A percentile compares a stretch with the other conserved stretches of the same genome.
Conservation (phyloP, 2,888 invertebrate species). For the Tachina grossa region DNA sequence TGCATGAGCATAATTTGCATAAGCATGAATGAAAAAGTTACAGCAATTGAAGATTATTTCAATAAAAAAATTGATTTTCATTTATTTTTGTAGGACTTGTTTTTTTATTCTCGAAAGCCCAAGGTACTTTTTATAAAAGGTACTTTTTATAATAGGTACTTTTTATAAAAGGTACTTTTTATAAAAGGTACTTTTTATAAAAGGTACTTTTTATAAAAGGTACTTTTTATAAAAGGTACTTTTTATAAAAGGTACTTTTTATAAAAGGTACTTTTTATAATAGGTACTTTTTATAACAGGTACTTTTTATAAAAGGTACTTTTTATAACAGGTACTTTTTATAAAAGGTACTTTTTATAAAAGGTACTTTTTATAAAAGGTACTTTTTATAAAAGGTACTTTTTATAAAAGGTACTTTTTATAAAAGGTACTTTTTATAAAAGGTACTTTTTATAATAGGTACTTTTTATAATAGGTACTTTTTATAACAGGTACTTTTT, state of each 20-base stretch:
- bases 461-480: not conserved
- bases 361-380: not conserved
- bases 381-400: not conserved
- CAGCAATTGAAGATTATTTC: slow-evolving; percentile 47
- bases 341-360: no score
- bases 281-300: no score
- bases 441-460: not conserved
- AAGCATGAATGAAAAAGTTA: not conserved
- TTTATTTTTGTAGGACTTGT: slow-evolving; percentile 36
- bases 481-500: not conserved
- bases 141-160: no score
- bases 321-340: no score
- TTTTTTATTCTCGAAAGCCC: slow-evolving; percentile 15
- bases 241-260: no score
- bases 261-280: no score
- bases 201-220: no score
- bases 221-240: no score
- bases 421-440: not conserved
- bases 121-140: not conserved
- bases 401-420: not conserved
- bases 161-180: no score
- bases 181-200: no score
- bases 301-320: no score
- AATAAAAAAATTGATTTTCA: slow-evolving; percentile 53
- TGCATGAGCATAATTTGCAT: no score